Base-by-base conservation (phyloP, 2,113 vertebrate genomes). In the Abramis brama region DNA sequence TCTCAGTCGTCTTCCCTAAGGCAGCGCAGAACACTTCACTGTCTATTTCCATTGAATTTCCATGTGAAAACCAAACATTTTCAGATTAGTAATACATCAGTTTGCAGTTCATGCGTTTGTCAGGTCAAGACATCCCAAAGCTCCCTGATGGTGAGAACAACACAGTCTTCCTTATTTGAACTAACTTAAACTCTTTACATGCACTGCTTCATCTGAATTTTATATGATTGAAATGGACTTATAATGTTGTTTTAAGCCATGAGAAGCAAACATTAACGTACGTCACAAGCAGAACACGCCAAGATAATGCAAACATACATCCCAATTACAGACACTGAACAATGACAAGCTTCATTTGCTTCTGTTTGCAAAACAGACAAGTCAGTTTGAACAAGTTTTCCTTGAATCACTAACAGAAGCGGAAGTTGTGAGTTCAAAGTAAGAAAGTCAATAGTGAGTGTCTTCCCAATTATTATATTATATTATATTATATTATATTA, bases 21-120 rank as follows among this genome's bases (percentile, higher is more conserved):
- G 74, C 84, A 60, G 39, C 19, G 17, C 66, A 73, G 52, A 82
- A 39, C 50, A 19, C 79, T 55, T 25, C 2, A 78, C 62, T 43
- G 47, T 87, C 78, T 76, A 17, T 70, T 36, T 70, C 50, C 23
- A 30, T 60, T 84, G 76, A 66, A 6, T 62, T 79, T 88, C 78
- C 43, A 86, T 71, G 45, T 43, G 52, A 68, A 82, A 78, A 62
- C 36, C 33, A 80, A 30, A 43, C 30, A 50, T 74, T 84, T 27
- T 39, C 68, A 39, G 17, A 39, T 70, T 70, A 70, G 33, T 23
- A 5, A 39, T 70, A 55, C 74, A 39, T 57, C 25, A 50, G 60
- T 15, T 68, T 33, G 74, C 45, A 39, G 23, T 39, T 52, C 52
- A 5, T 27, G 43, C 55, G 43, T 78, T 78, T 55, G 9, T 78